Base-by-base conservation (phyloP, 2,888 invertebrate genomes). In the Priocnemis perturbator region DNA sequence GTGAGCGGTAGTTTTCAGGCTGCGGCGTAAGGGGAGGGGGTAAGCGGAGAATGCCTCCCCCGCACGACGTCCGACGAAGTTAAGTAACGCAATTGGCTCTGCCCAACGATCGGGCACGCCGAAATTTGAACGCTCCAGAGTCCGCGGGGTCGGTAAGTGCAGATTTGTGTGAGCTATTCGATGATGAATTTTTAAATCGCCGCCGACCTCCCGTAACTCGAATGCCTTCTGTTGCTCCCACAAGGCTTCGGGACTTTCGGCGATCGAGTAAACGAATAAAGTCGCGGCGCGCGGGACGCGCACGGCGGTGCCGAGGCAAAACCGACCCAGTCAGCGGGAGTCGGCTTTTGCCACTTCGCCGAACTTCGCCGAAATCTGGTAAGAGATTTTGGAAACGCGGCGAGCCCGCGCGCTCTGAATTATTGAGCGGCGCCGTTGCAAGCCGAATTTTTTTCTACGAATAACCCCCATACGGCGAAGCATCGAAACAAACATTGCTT, bases 151-250 rank as follows among this genome's bases (percentile, higher is more conserved):
- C 68, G 69, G 81, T 73, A 71, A 73, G 81, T 81, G 83, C 83
- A 79, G 83, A 85, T 85, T 85, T 84, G 81, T 80, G 82, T 78
- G 83, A 76, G 79, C 83, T 78, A 82, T 82, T 79, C 81, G 76
- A 69, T 78, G 78, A 82, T 85, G 79, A 84, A 85, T 85, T 83
- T 85, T 85, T 85, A 83, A 85, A 74, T 74, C 70, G 71, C 64
- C 71, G 73, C 73, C 76, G 78, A 81, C 81, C 80, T 79, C 80
- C 79, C 77, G 77, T 76, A 76, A 77, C 77, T 76, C 76, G 76
- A 79, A 79, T 83, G 74, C 75, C 81, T 81, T 78, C 77, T 74
- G 77, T 71, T 76, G 74, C 71, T 77, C 77, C 75, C 76, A 60
- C 67, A 76, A 76, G 74, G 70, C 76, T 77, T 77, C 74, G 70